Conservation (phyloP, 1,140 invertebrate species). For the Drosophila sulfurigaster region DNA sequence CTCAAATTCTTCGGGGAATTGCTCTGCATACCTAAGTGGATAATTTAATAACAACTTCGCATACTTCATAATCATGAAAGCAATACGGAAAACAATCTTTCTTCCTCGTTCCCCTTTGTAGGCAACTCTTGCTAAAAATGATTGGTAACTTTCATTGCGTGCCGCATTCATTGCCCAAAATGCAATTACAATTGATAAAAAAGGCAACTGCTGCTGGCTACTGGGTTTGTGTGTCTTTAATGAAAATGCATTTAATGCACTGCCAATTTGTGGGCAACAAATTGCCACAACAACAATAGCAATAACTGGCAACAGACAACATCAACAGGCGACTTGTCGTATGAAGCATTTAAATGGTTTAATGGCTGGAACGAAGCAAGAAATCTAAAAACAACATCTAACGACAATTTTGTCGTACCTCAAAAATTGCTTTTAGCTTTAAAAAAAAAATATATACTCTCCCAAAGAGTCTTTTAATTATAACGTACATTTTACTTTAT, state of each 20-base stretch:
- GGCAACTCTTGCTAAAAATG: conserved; percentile 9
- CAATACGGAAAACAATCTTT: conserved; percentile 20
- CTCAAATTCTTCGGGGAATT: not conserved
- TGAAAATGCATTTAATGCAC: conserved; percentile 39
- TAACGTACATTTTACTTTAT: not conserved
- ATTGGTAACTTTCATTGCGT: conserved; percentile 40
- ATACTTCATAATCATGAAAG: conserved; percentile 15
- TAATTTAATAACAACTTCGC: conserved; percentile 18
- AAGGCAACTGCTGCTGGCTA: conserved; percentile 14
- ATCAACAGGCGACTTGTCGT: conserved; percentile 40
- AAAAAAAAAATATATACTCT: conserved; percentile 2
- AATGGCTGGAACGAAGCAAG: conserved; percentile 57
- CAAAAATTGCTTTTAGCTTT: conserved; percentile 18
- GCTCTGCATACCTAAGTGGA: conserved; percentile 28
- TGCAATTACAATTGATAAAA: conserved; percentile 9
- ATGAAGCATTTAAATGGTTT: conserved; percentile 52
- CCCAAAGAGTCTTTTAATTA: not conserved
- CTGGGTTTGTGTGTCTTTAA: conserved; percentile 34
- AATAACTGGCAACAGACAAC: conserved; percentile 20
- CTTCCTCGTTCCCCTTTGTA: not conserved
- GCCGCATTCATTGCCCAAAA: conserved; percentile 37
- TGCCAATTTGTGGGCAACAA: conserved; percentile 41
- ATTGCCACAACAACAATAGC: conserved; percentile 37
- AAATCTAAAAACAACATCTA: conserved; percentile 49
- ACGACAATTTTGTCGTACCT: conserved; percentile 19